Conservation (phyloP, 2,113 vertebrate species). For the Hylia prasina region DNA sequence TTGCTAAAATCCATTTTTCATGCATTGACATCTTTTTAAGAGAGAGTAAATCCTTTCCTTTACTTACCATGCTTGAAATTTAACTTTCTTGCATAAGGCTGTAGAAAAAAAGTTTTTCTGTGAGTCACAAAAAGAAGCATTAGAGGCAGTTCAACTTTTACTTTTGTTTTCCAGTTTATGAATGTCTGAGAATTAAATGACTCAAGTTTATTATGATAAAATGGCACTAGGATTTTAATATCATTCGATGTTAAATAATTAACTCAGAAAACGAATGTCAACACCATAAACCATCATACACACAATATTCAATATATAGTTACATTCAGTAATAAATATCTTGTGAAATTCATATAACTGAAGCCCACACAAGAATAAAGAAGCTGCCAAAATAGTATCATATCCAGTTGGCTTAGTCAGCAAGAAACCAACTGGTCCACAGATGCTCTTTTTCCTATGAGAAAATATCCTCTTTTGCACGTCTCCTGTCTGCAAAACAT, state of each 20-base stretch:
- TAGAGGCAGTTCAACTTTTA: neutral
- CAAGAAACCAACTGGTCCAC: conserved; percentile 49
- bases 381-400: conserved; percentile 27
- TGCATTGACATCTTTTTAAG: neutral
- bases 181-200: neutral
- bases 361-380: conserved; percentile 28
- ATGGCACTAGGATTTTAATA: neutral
- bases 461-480: conserved; percentile 12
- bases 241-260: conserved; percentile 10
- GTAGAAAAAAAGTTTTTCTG: neutral
- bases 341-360: neutral
- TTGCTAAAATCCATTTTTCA: conserved; percentile 16
- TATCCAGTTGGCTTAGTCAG: conserved; percentile 22
- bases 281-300: neutral
- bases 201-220: neutral
- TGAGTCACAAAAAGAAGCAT: neutral
- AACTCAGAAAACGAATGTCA: neutral
- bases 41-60: neutral
- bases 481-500: conserved; percentile 18
- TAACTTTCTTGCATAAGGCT: neutral
- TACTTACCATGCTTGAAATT: neutral
- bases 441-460: conserved; percentile 41
- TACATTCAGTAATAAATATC: conserved; percentile 18
- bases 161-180: neutral
- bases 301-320: neutral